phyloP scores from a whole-genome alignment of 2,113 vertebrate species.

The Nyctereutes procyonoides region DNA sequence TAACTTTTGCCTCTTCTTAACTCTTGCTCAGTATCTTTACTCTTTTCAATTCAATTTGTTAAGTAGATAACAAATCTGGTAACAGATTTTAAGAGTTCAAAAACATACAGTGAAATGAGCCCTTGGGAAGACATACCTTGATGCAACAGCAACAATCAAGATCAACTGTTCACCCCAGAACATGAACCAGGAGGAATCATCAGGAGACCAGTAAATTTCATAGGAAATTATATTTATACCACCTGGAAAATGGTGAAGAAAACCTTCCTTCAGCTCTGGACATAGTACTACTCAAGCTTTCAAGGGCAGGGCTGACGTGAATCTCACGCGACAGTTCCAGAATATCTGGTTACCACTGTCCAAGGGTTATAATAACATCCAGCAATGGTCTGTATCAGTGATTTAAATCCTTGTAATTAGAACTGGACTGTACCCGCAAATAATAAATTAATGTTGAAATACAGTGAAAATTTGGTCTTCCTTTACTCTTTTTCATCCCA shows the following conservation, averaged over 20 bases:
- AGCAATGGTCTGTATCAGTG: neutral
- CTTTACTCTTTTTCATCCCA: neutral
- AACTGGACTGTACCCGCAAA: neutral
- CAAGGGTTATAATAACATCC: neutral
- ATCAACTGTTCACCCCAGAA: neutral
- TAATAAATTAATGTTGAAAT: neutral
- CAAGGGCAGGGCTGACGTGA: neutral
- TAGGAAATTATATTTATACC: neutral
- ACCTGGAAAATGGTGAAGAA: neutral
- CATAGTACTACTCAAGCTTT: neutral
- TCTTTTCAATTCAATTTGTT: constrained; percentile 17
- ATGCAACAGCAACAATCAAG: neutral
- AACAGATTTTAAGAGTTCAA: neutral
- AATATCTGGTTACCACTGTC: neutral
- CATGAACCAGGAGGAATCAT: neutral
- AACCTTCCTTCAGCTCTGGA: neutral
- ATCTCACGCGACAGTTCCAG: neutral
- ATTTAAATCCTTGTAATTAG: neutral
- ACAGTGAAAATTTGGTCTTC: neutral
- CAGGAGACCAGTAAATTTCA: neutral
- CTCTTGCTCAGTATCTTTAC: neutral
- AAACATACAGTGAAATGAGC: neutral
- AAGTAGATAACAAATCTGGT: neutral
- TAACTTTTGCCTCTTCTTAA: neutral
- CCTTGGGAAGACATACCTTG: neutral